Evolutionary conservation across 2,888 invertebrate species (phyloP), one percentile per base, ranked within the genome.

Genomic region (Ennomos erosarius): DNA sequence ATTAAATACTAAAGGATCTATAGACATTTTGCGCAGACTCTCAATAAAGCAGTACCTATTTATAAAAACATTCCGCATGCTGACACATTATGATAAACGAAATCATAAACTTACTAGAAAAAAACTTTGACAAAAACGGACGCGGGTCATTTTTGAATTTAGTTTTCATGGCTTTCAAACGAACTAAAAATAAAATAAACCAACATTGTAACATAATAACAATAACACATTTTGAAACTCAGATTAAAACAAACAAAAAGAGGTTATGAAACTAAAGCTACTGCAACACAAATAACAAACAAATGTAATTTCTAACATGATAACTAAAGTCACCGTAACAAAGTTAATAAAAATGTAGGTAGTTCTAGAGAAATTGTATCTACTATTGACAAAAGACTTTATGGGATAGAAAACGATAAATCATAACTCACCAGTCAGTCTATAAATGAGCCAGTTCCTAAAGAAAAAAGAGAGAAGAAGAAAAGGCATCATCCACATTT

Each of bases 401-500:
- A 26, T 4, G 6, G 6, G 26, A 26, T 26, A 26, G 1, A 48
- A 36, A 34, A 33, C 9, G 50, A 37, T 45, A 10, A 11, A 13
- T 47, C 36, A 45, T 39, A 9, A 55, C 76, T 76, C 73, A 92
- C 93, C 93, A 54, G 92, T 93, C 0, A 93, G 77, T 63, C 90
- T 84, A 62, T 90, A 90, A 51, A 93, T 89, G 2, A 93, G 84
- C 92, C 92, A 93, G 61, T 90, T 92, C 62, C 93, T 85, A 0
- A 96, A 89, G 75, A 99, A 97, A 59, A 99, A 93, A 36, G 98
- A 87, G 12, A 99, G 92, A 26, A 98, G 93, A 10, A 95, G 92
- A 3, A 96, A 91, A 0, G 99, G 99, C 58, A 99, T 86, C 96
- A 99, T 99, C 94, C 97, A 99, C 74, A 98, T 96, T 85, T 99